phyloP scores from a whole-genome alignment of 2,888 invertebrate species.

The Nebria brevicollis region DNA sequence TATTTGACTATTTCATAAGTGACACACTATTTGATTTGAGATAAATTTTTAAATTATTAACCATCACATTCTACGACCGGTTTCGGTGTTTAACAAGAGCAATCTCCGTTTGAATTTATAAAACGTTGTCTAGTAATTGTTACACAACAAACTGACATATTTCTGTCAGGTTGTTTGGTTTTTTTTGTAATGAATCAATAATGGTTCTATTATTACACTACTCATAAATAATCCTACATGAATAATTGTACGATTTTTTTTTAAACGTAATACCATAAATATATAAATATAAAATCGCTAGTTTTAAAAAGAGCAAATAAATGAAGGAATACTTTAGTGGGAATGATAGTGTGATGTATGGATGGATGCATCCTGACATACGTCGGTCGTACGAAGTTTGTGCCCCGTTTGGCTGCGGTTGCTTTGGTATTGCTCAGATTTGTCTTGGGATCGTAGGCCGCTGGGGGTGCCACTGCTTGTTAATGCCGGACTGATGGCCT shows the following conservation, averaged over 20 bases:
- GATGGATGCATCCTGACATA: constrained; percentile 46
- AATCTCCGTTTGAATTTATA: not conserved
- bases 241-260: too few species aligned
- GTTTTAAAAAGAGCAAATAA: not conserved
- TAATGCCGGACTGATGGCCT: constrained; percentile 56
- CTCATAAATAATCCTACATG: too few species aligned
- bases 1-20: not conserved
- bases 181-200: not conserved
- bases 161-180: not conserved
- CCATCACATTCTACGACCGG: not conserved
- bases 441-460: constrained; percentile 54
- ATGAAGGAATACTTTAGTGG: constrained; percentile 18
- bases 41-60: not conserved
- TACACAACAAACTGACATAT: not conserved
- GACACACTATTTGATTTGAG: not conserved
- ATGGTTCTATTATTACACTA: not conserved
- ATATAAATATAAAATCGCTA: not conserved
- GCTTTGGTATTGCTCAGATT: constrained; percentile 58
- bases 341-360: constrained; percentile 19
- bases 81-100: not conserved
- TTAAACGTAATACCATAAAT: too few species aligned
- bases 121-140: not conserved
- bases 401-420: constrained; percentile 55
- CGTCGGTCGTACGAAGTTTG: constrained; percentile 49
- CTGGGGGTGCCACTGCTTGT: constrained; percentile 50